Conservation (phyloP, 1,140 invertebrate species). For the Orchesella cincta region DNA sequence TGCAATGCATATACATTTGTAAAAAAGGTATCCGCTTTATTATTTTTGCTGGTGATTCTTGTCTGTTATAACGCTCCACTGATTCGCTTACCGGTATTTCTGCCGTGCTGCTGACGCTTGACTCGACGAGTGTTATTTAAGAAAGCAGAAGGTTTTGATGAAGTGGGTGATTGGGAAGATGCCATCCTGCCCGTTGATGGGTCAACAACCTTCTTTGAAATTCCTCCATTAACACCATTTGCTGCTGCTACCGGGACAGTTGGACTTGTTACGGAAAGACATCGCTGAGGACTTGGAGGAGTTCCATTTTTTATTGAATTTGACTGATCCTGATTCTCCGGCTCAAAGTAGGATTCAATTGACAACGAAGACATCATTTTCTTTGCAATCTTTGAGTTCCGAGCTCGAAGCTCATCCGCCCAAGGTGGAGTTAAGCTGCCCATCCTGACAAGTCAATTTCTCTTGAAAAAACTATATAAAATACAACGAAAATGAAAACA, state of each 20-base stretch:
- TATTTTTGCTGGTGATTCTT: background rate
- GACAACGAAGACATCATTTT: slow-evolving; percentile 39
- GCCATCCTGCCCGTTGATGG: background rate
- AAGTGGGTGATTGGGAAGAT: slow-evolving; percentile 22
- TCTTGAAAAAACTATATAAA: background rate
- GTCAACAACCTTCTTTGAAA: slow-evolving; percentile 24
- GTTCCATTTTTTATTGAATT: background rate
- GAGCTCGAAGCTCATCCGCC: slow-evolving; percentile 43
- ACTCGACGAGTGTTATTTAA: background rate
- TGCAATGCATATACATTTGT: no score
- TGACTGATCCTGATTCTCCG: background rate
- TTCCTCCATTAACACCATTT: slow-evolving; percentile 1
- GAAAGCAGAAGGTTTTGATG: background rate
- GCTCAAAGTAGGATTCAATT: slow-evolving; percentile 31
- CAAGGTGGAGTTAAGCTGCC: slow-evolving; percentile 38
- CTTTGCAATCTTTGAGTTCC: slow-evolving; percentile 44
- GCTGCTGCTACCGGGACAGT: background rate
- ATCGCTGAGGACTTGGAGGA: background rate
- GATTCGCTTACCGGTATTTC: slow-evolving; percentile 20
- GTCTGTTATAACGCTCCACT: background rate
- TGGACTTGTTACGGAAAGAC: background rate
- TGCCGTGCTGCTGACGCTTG: slow-evolving; percentile 1
- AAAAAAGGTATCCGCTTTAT: slow-evolving; percentile 5
- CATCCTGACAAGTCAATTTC: background rate
- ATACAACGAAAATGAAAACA: background rate